phyloP scores from a whole-genome alignment of 2,888 invertebrate genomes.

The Ischnura elegans region DNA sequence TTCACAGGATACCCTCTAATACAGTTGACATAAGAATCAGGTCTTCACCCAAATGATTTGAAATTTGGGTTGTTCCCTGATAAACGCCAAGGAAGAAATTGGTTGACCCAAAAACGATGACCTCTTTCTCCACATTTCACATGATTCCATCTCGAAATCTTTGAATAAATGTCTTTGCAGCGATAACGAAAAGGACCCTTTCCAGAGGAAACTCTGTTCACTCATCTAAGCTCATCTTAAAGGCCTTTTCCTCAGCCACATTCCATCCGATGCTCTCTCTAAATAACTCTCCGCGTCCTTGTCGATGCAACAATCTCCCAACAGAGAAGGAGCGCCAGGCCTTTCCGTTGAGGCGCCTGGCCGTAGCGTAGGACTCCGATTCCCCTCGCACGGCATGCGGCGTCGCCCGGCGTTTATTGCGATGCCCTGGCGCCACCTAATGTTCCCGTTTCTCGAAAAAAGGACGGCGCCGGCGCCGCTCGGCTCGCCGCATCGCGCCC shows the following conservation, averaged over 20 bases:
- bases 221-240: too few relatives aligned
- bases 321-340: neutral
- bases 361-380: neutral
- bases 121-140: neutral
- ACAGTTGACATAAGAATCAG: too few relatives aligned
- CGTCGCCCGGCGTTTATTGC: slow-evolving; percentile 9
- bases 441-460: neutral
- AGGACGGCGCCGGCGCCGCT: slow-evolving; percentile 40
- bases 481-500: neutral
- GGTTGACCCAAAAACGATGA: neutral
- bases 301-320: neutral
- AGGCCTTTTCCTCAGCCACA: too few relatives aligned
- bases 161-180: too few relatives aligned
- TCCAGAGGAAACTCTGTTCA: too few relatives aligned
- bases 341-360: neutral
- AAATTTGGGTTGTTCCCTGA: too few relatives aligned
- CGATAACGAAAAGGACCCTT: too few relatives aligned
- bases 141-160: too few relatives aligned
- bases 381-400: neutral
- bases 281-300: too few relatives aligned
- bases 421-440: slow-evolving; percentile 46
- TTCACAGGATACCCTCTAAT: too few relatives aligned
- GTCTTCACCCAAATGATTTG: too few relatives aligned
- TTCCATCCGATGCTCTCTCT: too few relatives aligned
- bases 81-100: neutral